phyloP scores from a whole-genome alignment of 35 echinoderm and acorn worm species.

The Heliocidaris erythrogramma region DNA sequence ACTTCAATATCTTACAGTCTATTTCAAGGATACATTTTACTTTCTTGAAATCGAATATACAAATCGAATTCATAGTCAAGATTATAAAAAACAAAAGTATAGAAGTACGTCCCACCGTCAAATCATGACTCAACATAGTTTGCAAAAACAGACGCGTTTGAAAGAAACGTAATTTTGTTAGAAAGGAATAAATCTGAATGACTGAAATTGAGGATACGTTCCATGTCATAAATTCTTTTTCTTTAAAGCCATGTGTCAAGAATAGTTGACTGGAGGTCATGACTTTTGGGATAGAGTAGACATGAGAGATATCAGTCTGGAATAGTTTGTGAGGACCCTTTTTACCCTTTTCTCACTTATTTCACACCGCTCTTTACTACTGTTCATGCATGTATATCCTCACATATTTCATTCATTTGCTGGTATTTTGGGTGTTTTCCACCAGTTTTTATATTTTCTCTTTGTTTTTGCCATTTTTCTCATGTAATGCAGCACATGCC shows the following conservation, averaged over 20 bases:
- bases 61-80: not conserved
- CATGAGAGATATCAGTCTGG: not conserved
- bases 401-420: not conserved
- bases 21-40: not conserved
- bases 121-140: not conserved
- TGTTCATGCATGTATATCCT: not conserved
- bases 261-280: not conserved
- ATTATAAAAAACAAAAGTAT: not conserved
- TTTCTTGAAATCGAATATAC: not conserved
- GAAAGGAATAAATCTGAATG: not conserved
- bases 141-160: not conserved
- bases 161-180: not conserved
- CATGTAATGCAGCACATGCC: not conserved
- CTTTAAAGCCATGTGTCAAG: conserved; percentile 2
- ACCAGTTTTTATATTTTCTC: not conserved
- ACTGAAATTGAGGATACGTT: not conserved
- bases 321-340: not conserved
- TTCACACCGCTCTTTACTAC: not conserved
- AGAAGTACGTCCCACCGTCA: not conserved
- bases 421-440: not conserved
- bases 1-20: not conserved
- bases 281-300: not conserved
- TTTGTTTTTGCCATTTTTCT: not conserved
- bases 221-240: not conserved
- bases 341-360: not conserved